Conservation (phyloP, 2,888 invertebrate genomes). For the Bombylius discolor region DNA sequence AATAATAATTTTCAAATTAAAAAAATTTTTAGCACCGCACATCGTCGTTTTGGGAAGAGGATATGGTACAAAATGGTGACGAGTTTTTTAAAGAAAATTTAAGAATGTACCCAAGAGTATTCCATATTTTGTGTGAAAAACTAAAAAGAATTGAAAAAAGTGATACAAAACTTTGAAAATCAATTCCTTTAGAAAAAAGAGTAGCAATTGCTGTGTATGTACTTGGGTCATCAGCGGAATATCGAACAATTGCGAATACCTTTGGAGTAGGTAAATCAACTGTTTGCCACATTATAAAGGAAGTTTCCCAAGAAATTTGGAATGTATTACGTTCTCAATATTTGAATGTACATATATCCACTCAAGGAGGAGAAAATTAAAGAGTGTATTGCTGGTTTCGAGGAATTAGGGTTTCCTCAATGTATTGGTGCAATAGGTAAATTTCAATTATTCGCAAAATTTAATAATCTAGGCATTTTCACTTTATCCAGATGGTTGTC, state of each 20-base stretch:
- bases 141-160: too few species aligned
- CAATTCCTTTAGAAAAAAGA: neutral
- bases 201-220: conserved; percentile 1
- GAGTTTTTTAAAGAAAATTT: too few species aligned
- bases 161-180: neutral
- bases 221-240: neutral
- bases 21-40: too few species aligned
- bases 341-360: conserved; percentile 1
- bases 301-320: neutral
- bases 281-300: neutral
- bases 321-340: neutral
- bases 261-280: conserved; percentile 1
- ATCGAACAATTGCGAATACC: neutral
- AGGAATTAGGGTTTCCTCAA: conserved; percentile 1
- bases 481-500: too few species aligned
- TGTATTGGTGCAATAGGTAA: conserved; percentile 1
- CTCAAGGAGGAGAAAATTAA: neutral
- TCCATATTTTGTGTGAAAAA: too few species aligned
- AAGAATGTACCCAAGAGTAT: too few species aligned
- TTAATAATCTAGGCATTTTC: too few species aligned
- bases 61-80: too few species aligned
- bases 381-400: conserved; percentile 1
- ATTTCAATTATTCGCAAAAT: too few species aligned
- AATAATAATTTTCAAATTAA: too few species aligned
- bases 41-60: too few species aligned